Percentiles rank a stretch among this genome's conserved stretches.
These are phyloP conservation scores for Sinohyriopsis cumingii DNA, from an alignment of 2,888 invertebrate species.

Conservation along the genomic window DNA sequence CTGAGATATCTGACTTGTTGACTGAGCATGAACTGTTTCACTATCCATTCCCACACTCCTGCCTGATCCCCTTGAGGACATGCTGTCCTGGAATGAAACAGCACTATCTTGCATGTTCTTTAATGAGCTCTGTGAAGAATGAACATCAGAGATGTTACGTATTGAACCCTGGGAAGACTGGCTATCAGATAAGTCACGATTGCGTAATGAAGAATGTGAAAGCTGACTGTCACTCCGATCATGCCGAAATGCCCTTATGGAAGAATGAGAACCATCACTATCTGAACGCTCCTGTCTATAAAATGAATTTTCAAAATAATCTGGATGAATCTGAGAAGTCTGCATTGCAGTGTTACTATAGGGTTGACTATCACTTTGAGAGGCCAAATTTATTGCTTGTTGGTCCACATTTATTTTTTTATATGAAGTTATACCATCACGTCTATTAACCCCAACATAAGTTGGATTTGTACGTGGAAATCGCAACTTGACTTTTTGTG, in stretches of 20 bases:
- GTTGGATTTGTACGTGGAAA: conserved; percentile 71
- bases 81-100: conserved; percentile 57
- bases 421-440: conserved; percentile 54
- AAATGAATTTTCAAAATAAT: conserved; percentile 46
- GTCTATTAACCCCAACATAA: conserved; percentile 64
- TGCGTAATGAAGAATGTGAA: conserved; percentile 52
- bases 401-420: conserved; percentile 58
- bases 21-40: conserved; percentile 30
- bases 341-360: conserved; percentile 47
- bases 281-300: conserved; percentile 66
- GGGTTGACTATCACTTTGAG: conserved; percentile 30
- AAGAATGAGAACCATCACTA: conserved; percentile 69
- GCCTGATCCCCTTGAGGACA: conserved; percentile 53
- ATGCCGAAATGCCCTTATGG: conserved; percentile 49
- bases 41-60: conserved; percentile 34
- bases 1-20: conserved; percentile 47
- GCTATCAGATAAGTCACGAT: conserved; percentile 63
- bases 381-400: conserved; percentile 38
- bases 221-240: conserved; percentile 55
- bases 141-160: conserved; percentile 69
- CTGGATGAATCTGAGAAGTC: conserved; percentile 53
- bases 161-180: conserved; percentile 76
- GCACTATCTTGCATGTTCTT: conserved; percentile 60
- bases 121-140: conserved; percentile 68
- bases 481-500: conserved; percentile 64